These are phyloP conservation scores for Rallus limicola DNA, from an alignment of 2,113 vertebrate genomes.

Conservation along the genomic window DNA sequence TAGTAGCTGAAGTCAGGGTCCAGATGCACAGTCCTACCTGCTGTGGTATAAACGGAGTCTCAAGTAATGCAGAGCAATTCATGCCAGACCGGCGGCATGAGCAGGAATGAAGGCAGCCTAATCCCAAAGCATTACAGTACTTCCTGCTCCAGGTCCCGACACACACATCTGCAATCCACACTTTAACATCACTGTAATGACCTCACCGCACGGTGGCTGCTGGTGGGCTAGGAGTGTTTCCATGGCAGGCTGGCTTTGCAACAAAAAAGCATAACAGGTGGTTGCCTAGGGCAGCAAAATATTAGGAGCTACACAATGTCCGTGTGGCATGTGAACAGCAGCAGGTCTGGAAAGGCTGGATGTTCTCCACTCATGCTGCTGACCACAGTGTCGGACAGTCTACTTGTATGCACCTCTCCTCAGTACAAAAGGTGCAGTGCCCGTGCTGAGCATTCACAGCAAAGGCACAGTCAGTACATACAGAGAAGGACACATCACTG, in stretches of 20 bases:
- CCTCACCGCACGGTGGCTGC: neutral
- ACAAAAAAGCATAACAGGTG: neutral
- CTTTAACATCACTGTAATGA: neutral
- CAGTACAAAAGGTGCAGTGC: neutral
- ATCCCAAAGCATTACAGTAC: neutral
- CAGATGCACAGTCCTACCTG: neutral
- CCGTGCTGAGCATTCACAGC: neutral
- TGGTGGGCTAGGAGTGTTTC: conserved; percentile 7
- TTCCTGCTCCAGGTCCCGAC: neutral
- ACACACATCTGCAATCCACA: neutral
- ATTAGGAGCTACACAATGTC: neutral
- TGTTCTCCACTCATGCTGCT: neutral
- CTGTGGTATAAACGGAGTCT: neutral
- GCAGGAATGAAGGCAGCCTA: neutral
- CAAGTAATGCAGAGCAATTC: neutral
- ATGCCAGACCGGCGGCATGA: rapidly evolving
- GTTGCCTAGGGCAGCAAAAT: conserved; percentile 43
- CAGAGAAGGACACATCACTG: neutral
- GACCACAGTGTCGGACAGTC: neutral
- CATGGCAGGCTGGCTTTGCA: neutral
- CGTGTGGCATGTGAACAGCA: rapidly evolving
- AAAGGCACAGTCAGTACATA: neutral
- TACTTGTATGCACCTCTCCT: neutral
- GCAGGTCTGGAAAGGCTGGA: neutral
- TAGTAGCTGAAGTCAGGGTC: neutral